Conservation (phyloP, 2,888 invertebrate genomes). For the Drosophila recens region DNA sequence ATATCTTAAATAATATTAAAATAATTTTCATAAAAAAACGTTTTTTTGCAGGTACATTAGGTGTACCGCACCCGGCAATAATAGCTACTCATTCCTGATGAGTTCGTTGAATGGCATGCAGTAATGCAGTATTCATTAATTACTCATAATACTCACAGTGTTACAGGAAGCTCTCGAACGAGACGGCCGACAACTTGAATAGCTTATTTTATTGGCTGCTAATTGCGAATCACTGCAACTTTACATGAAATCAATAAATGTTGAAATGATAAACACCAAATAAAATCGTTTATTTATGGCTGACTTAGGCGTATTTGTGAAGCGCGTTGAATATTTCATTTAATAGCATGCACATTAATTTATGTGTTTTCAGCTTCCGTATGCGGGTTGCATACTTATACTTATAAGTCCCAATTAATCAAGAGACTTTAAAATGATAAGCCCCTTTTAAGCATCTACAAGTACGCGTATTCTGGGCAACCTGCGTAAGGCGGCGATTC, state of each 20-base stretch:
- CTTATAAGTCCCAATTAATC: constrained; percentile 67
- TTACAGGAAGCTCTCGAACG: constrained; percentile 57
- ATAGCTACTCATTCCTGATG: constrained; percentile 5
- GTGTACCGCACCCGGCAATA: not conserved
- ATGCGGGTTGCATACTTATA: constrained; percentile 25
- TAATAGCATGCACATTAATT: constrained; percentile 66
- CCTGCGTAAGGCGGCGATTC: constrained; percentile 7
- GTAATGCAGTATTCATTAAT: constrained; percentile 35
- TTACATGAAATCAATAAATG: constrained; percentile 57
- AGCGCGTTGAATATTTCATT: constrained; percentile 66
- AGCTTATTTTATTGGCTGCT: constrained; percentile 54
- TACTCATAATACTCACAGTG: constrained; percentile 25
- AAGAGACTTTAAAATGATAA: constrained; percentile 57
- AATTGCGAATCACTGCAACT: constrained; percentile 48
- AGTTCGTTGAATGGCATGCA: constrained; percentile 9
- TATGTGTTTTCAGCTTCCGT: constrained; percentile 69
- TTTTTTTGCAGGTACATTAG: not conserved
- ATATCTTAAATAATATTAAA: not conserved
- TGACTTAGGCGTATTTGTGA: constrained; percentile 49
- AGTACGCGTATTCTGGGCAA: not conserved
- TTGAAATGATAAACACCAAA: constrained; percentile 66
- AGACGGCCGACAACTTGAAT: constrained; percentile 24
- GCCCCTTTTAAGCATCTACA: constrained; percentile 10
- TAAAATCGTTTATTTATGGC: constrained; percentile 72
- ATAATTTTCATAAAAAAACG: not conserved